Evolutionary conservation across 2,888 invertebrate species (phyloP), one percentile per base, ranked within the genome.

Genomic region (Autographa gamma): DNA sequence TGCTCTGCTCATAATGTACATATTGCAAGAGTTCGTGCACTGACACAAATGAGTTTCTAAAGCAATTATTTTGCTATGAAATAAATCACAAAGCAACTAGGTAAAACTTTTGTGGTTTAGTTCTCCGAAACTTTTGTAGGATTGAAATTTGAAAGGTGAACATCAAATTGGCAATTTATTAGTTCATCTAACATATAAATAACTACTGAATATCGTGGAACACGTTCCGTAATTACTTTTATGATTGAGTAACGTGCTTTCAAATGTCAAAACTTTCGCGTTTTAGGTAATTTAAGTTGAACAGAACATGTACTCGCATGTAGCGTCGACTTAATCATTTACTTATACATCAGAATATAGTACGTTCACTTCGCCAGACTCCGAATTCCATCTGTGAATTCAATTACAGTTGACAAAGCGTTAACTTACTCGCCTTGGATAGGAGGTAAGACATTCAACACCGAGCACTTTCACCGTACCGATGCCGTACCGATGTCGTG

Each of bases 361-460:
- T 59, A 74, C 71, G 77, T 82, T 84, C 76, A 82, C 73, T 79
- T 65, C 54, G 63, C 72, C 76, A 75, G 72, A 74, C 67, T 69
- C 77, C 74, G 75, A 81, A 83, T 85, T 85, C 81, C 74, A 85
- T 84, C 79, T 82, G 80, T 85, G 84, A 91, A 90, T 89, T 89
- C 86, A 88, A 90, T 89, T 88, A 90, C 75, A 86, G 84, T 88
- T 88, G 87, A 92, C 89, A 91, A 90, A 89, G 88, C 89, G 84
- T 83, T 80, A 84, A 86, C 85, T 88, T 80, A 86, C 84, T 88
- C 82, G 85, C 89, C 86, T 90, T 88, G 86, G 86, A 80, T 86
- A 86, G 80, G 80, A 80, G 81, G 83, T 83, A 85, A 83, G 84
- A 83, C 82, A 89, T 90, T 90, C 89, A 85, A 88, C 88, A 89